Percentiles rank a stretch among this genome's conserved stretches.
Conservation (phyloP, 1,140 invertebrate species). For the Dendroctonus ponderosae region DNA sequence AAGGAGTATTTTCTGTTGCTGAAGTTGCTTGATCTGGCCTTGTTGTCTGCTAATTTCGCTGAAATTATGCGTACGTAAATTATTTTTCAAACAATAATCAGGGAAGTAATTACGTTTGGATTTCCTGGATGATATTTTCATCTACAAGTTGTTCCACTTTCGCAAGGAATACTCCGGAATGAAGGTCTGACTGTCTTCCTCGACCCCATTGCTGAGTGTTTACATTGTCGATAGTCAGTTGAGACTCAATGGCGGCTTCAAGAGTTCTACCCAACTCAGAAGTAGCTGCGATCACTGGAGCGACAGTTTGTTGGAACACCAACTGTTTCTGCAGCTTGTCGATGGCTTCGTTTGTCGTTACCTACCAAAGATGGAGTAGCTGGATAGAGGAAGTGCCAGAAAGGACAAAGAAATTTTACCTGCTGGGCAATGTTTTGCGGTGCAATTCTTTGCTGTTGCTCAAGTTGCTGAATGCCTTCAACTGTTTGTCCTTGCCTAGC, state of each 20-base stretch:
- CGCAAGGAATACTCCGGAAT: conserved; percentile 6
- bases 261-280: conserved; percentile 11
- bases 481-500: conserved; percentile 19
- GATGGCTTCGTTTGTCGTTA: neutral
- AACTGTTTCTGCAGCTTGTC: neutral
- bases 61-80: neutral
- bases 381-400: neutral
- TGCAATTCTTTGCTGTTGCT: neutral
- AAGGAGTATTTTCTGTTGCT: conserved; percentile 4
- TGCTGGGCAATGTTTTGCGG: neutral
- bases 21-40: neutral
- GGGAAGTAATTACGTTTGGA: conserved; percentile 7
- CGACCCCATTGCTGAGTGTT: neutral
- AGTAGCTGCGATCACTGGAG: neutral
- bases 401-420: neutral
- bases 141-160: conserved; percentile 14
- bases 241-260: conserved; percentile 10
- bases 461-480: conserved; percentile 10
- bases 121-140: conserved; percentile 9
- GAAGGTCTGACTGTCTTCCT: neutral
- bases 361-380: neutral
- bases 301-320: conserved; percentile 5
- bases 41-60: conserved; percentile 17
- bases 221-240: conserved; percentile 6
- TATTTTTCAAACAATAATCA: neutral